phyloP scores from a whole-genome alignment of 2,797 vertebrate genomes.

The Sparus aurata region DNA sequence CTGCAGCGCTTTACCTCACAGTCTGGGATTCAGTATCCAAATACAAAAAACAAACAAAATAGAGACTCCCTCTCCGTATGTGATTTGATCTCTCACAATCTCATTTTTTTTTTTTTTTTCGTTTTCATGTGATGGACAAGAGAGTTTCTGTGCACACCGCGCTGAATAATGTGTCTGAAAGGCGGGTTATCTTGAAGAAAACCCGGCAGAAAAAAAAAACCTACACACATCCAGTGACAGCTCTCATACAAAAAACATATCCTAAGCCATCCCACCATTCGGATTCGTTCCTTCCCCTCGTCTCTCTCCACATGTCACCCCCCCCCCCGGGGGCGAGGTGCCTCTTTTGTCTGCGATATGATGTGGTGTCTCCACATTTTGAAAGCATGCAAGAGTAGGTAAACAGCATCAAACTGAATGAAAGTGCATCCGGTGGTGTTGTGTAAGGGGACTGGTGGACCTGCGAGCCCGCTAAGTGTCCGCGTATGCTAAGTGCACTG shows the following conservation, averaged over 20 bases:
- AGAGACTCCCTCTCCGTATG: conserved; percentile 29
- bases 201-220: conserved; percentile 33
- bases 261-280: conserved; percentile 20
- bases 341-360: conserved; percentile 6
- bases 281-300: conserved; percentile 2
- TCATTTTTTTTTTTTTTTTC: not conserved
- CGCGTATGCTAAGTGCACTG: conserved; percentile 75
- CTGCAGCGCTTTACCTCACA: conserved; percentile 56
- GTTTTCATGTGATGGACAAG: conserved; percentile 12
- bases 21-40: conserved; percentile 55
- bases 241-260: conserved; percentile 18
- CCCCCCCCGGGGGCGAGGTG: not conserved
- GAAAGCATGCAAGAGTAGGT: conserved; percentile 1
- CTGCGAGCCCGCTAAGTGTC: conserved; percentile 57
- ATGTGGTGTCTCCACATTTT: conserved; percentile 20
- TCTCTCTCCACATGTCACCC: not conserved
- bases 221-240: conserved; percentile 3
- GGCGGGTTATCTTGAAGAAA: conserved; percentile 32
- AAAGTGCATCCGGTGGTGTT: conserved; percentile 12
- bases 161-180: conserved; percentile 26
- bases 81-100: conserved; percentile 20
- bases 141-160: not conserved
- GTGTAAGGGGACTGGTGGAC: conserved; percentile 37
- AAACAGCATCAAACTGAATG: conserved; percentile 12
- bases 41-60: conserved; percentile 55